Conservation (phyloP, 2,113 vertebrate species). For the Limanda limanda region DNA sequence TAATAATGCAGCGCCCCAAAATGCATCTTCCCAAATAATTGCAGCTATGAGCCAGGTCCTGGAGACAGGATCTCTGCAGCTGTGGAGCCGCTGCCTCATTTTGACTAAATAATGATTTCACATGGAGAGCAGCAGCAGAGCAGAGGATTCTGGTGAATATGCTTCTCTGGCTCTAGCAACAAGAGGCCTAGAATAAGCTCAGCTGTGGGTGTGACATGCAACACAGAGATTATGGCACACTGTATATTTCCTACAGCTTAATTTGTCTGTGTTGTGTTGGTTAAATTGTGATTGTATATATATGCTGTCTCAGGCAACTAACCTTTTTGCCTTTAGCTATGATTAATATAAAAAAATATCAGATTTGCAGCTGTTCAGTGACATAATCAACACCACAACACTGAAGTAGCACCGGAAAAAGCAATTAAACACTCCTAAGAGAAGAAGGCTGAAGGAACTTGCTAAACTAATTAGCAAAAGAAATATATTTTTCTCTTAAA, state of each 20-base stretch:
- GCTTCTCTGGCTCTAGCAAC: conserved; percentile 22
- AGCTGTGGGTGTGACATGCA: conserved; percentile 1
- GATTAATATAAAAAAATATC: conserved; percentile 64
- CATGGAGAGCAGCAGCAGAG: not conserved
- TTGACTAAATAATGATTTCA: conserved; percentile 53
- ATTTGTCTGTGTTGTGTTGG: not conserved
- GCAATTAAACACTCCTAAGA: conserved; percentile 49
- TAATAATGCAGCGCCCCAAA: conserved; percentile 63
- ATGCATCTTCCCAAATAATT: conserved; percentile 64
- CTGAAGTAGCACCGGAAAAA: conserved; percentile 25
- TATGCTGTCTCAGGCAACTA: conserved; percentile 59
- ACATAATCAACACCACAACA: conserved; percentile 38
- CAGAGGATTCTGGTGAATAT: not conserved
- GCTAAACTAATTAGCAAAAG: conserved; percentile 33
- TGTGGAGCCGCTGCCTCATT: conserved; percentile 31
- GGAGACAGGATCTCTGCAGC: conserved; percentile 37
- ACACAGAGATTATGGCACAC: not conserved
- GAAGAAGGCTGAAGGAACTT: conserved; percentile 6
- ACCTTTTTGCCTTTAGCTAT: conserved; percentile 54
- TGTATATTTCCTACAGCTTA: not conserved
- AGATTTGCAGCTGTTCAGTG: conserved; percentile 31
- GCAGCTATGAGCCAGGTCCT: conserved; percentile 49
- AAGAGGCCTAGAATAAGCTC: not conserved
- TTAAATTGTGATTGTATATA: conserved; percentile 41
- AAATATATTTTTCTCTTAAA: conserved; percentile 5